Evolutionary conservation across 2,888 invertebrate genomes (phyloP), one percentile per base, ranked within the genome.

Genomic region (Drosophila hamatofila): DNA sequence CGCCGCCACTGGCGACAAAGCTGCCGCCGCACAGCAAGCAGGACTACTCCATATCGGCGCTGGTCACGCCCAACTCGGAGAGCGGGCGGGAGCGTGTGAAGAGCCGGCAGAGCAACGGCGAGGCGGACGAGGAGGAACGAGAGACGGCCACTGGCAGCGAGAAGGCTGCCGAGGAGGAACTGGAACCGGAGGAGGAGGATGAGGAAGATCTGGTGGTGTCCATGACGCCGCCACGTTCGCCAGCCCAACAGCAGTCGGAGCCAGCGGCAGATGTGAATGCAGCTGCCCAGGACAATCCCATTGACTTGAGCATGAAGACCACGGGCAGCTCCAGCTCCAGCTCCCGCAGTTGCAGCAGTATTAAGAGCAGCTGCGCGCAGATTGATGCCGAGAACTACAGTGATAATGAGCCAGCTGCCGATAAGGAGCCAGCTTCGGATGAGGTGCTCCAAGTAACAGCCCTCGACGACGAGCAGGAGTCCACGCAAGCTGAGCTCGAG

Each of bases 261-360:
- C 55, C 57, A 3, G 21, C 27, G 21, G n/a, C 41, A 16, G 42
- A 46, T 14, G 93, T 93, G 0, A 78, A 94, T 1, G 41, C 65
- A 0, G 81, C 75, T 12, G 91, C 94, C 0, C 82, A 80, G 57
- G 96, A 96, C 78, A 95, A 96, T 89, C 97, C 97, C 2, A 97
- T 97, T 91, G 97, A 97, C 90, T 92, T 97, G 75, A 96, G 96
- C 41, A 96, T 96, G 93, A 96, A 95, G 52, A 86, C 84, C 87
- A 94, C 95, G 0, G 94, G 94, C 25, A 95, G 95, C 48, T 90
- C 83, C 4, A 60, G 72, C 66, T 94, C 37, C 57, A 63, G 74
- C 63, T 94, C 27, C 52, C 89, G 91, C 61, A 88, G 91, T n/a
- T 56, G 56, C 62, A 62, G 54, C 49, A 70, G 70, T 42, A 42